Evolutionary conservation across 2,797 vertebrate genomes (phyloP), one percentile per base, ranked within the genome.

Genomic region (Macropodus opercularis): DNA sequence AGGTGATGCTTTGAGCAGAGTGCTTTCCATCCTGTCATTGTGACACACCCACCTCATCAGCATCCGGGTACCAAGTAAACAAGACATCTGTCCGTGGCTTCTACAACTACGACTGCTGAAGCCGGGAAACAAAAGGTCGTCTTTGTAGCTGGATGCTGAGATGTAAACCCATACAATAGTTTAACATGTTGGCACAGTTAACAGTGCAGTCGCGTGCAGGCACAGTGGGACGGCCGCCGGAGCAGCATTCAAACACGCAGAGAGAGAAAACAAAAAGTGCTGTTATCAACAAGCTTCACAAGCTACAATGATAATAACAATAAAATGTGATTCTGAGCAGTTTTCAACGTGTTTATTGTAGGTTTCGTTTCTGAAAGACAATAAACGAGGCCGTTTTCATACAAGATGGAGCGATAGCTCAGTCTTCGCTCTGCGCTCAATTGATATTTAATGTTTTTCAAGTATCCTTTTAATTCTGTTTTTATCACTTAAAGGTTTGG

Each of bases 391-490:
- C 19, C 4, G 8, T 29, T 22, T 38, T 41, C n/a, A 31, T 18
- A 24, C 43, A 5, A 32, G 8, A 27, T 52, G 2, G 56, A 43
- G 24, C 19, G 23, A 51, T 18, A 48, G 29, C 12, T 21, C 15
- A 38, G 19, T 15, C 35, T 38, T 26, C 4, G 39, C 39, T 29
- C 11, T 11, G n/a, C 14, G 19, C 22, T 35, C 4, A 48, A 56
- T 32, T 23, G 5, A 36, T 66, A 22, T 11, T 59, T 48, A 9
- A 51, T 8, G 15, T 11, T 31, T 60, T 52, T 69, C 12, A 50
- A 48, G 26, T 34, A 35, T 46, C 3, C 42, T 67, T 55, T 53
- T 38, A 35, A 48, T 73, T 67, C 49, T 47, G 4, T 32, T 32
- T 0, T 51, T 77, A 60, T 63, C 40, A 34, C 13, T 42, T 27